These are phyloP conservation scores for Synanthedon formicaeformis DNA, from an alignment of 2,888 invertebrate genomes.

Conservation along the genomic window DNA sequence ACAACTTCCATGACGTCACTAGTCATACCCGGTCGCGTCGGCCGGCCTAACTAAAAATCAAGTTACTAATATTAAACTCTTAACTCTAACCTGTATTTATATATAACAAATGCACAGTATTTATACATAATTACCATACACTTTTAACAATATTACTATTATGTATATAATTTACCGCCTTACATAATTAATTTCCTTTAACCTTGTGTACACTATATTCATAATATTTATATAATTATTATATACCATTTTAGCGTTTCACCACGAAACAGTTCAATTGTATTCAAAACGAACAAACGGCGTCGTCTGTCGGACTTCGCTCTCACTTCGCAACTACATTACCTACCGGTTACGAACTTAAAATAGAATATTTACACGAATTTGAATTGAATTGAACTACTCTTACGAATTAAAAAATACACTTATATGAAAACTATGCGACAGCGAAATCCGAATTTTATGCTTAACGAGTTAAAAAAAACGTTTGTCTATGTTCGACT, in stretches of 20 bases:
- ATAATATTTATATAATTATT: neutral
- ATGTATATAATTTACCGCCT: conserved; percentile 34
- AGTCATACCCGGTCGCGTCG: conserved; percentile 24
- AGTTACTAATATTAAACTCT: conserved; percentile 54
- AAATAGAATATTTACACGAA: neutral
- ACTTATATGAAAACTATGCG: neutral
- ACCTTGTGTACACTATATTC: neutral
- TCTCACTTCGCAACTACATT: neutral
- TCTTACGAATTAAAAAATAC: neutral
- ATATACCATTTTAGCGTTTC: neutral
- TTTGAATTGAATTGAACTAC: neutral
- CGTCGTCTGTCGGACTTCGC: neutral
- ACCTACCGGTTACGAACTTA: neutral
- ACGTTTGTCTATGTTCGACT: neutral
- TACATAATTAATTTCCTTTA: neutral
- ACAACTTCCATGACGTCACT: conserved; percentile 7
- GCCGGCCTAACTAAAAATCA: conserved; percentile 41
- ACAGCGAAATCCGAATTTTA: neutral
- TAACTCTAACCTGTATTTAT: conserved; percentile 56
- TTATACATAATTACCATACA: conserved; percentile 56
- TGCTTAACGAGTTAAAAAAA: neutral
- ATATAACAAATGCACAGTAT: conserved; percentile 67
- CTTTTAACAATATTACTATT: conserved; percentile 50
- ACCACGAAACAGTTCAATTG: neutral
- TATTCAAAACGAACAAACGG: neutral